Evolutionary conservation across 2,797 vertebrate species (phyloP), one percentile per base, ranked within the genome.

Genomic region (Chrysocyon brachyurus): DNA sequence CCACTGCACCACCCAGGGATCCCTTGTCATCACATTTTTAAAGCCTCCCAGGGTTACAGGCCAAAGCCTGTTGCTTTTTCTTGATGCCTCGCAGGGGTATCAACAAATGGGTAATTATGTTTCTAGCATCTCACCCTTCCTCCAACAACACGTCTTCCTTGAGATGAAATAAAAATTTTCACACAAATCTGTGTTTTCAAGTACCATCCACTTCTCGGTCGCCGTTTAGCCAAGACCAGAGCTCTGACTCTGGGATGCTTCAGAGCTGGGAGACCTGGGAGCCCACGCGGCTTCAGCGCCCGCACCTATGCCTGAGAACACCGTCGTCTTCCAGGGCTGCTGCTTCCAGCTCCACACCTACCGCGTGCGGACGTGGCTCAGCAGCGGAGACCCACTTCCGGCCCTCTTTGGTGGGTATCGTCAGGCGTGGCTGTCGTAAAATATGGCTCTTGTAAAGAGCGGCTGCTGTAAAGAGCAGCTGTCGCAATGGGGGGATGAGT

Each of bases 311-410:
- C n/a, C 40, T 3, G 17, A 33, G 15, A 90, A 72, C n/a, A 12
- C 6, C 26, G 8, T 22, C 1, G 1, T 15, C 46, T 6, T 26
- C 16, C 4, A 28, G 1, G 10, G 15, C 28, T 2, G 1, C 19
- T 3, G 24, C n/a, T 36, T 77, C 46, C 4, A 6, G 57, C 10
- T 31, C 81, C 75, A 40, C 1, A 0, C 7, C 28, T 56, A 1
- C 0, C 19, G 22, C 9, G 12, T 49, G 24, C 2, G 12, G 46
- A 36, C 11, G 7, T 0, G 0, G 33, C 28, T 63, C 72, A n/a
- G 21, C 72, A n/a, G 21, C 1, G 15, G 15, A 14, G 6, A 28
- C 14, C 22, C 14, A 12, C 5, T 0, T 17, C 16, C 54, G 0
- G 16, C 7, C 12, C 4, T 73, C 36, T 46, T 14, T 0, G 26